These are phyloP conservation scores for Xylocopa sonorina DNA, from an alignment of 1,140 invertebrate species.

Conservation along the genomic window DNA sequence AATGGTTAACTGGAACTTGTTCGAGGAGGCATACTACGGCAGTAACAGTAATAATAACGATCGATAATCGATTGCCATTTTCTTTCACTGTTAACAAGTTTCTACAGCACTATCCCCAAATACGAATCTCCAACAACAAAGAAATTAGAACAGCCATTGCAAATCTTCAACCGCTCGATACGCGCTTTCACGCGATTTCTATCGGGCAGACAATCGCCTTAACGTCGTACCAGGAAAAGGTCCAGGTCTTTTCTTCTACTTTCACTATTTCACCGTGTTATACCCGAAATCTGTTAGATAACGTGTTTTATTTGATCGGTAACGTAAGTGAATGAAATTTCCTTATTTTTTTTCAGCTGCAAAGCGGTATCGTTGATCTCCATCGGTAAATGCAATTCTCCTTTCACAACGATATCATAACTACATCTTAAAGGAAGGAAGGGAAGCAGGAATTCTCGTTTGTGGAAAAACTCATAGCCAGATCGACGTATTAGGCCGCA, in stretches of 20 bases:
- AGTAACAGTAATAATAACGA: not conserved
- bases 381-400: not conserved
- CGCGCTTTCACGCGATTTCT: not conserved
- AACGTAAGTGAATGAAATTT: not conserved
- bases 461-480: not conserved
- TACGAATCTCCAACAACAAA: not conserved
- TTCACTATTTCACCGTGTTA: not conserved
- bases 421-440: not conserved
- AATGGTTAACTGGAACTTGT: not conserved
- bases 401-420: constrained; percentile 4
- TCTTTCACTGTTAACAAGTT: not conserved
- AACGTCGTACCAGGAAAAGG: not conserved
- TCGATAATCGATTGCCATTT: not conserved
- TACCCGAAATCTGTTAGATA: no score
- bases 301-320: not conserved
- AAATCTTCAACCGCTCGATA: not conserved
- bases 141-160: not conserved
- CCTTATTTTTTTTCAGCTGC: not conserved
- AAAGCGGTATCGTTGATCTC: not conserved
- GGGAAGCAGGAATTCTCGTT: constrained; percentile 13
- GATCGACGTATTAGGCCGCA: constrained; percentile 26
- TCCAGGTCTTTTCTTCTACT: not conserved
- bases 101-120: no score
- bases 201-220: constrained; percentile 9
- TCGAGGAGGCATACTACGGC: not conserved